Conservation (phyloP, 1,140 invertebrate genomes). For the Nilaparvata lugens region DNA sequence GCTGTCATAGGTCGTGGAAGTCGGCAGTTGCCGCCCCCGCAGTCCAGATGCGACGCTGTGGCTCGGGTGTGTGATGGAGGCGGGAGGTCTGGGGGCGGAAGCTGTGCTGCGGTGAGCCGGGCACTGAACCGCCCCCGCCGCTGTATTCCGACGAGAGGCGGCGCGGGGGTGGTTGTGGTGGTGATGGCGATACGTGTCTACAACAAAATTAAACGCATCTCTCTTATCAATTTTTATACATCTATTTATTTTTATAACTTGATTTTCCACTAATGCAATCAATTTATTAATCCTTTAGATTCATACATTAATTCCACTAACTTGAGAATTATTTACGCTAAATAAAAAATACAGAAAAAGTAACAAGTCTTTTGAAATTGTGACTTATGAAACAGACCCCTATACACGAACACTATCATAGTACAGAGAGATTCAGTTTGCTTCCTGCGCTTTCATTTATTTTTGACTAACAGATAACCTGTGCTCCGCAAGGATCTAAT, state of each 20-base stretch:
- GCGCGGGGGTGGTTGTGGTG: slow-evolving; percentile 50
- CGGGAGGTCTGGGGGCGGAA: slow-evolving; percentile 42
- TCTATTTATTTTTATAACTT: background rate
- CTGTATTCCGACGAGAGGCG: slow-evolving; percentile 48
- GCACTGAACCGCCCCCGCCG: too few relatives aligned
- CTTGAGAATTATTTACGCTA: background rate
- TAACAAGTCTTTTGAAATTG: too few relatives aligned
- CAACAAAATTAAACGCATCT: background rate
- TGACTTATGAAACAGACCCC: too few relatives aligned
- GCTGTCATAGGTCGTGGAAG: too few relatives aligned
- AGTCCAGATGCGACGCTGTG: slow-evolving; percentile 50
- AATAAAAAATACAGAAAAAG: background rate
- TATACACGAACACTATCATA: too few relatives aligned
- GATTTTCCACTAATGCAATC: background rate
- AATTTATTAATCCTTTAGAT: background rate
- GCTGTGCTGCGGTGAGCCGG: slow-evolving; percentile 56
- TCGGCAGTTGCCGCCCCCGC: background rate
- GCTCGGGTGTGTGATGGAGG: slow-evolving; percentile 62
- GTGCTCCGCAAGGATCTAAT: too few relatives aligned
- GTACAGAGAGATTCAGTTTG: too few relatives aligned
- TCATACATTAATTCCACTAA: background rate
- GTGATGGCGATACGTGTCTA: slow-evolving; percentile 55
- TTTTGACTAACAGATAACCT: too few relatives aligned
- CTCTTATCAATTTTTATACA: background rate
- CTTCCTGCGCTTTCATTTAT: too few relatives aligned